Evolutionary conservation across 2,797 vertebrate species (phyloP).

Genomic region (Pitangus sulphuratus): DNA sequence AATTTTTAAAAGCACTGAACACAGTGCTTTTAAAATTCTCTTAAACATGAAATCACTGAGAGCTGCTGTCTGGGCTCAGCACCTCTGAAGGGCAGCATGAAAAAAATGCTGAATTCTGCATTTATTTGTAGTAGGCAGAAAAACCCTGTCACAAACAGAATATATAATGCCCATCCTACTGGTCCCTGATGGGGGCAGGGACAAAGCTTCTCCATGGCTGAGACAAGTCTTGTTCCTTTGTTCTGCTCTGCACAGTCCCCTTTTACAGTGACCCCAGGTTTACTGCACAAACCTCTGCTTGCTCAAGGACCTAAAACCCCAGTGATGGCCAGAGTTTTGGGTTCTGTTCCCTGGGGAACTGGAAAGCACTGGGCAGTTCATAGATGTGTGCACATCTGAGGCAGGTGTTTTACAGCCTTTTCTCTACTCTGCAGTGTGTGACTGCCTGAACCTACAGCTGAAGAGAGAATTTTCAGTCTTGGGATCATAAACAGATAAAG

Average conservation of each 20-base stretch:
- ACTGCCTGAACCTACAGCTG: not conserved
- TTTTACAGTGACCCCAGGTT: not conserved
- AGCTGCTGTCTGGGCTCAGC: not conserved
- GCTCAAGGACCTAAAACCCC: not conserved
- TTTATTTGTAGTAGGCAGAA: not conserved
- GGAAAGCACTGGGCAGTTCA: not conserved
- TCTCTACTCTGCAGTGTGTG: not conserved
- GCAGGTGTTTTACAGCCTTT: not conserved
- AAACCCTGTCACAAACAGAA: not conserved
- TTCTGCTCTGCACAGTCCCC: not conserved
- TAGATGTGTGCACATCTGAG: fast-evolving
- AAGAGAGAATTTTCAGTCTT: not conserved
- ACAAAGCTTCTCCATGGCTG: not conserved
- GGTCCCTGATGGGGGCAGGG: not conserved
- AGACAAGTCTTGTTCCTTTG: not conserved
- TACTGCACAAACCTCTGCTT: not conserved
- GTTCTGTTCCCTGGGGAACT: not conserved
- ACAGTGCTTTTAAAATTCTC: no score
- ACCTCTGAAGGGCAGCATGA: not conserved
- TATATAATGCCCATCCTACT: not conserved
- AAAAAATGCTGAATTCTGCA: not conserved
- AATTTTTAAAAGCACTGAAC: not conserved
- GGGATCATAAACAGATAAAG: not conserved
- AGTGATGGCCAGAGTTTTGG: not conserved
- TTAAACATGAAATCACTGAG: not conserved